Evolutionary conservation across 2,888 invertebrate species (phyloP), one percentile per base, ranked within the genome.

Genomic region (Hirtodrosophila histrioides): DNA sequence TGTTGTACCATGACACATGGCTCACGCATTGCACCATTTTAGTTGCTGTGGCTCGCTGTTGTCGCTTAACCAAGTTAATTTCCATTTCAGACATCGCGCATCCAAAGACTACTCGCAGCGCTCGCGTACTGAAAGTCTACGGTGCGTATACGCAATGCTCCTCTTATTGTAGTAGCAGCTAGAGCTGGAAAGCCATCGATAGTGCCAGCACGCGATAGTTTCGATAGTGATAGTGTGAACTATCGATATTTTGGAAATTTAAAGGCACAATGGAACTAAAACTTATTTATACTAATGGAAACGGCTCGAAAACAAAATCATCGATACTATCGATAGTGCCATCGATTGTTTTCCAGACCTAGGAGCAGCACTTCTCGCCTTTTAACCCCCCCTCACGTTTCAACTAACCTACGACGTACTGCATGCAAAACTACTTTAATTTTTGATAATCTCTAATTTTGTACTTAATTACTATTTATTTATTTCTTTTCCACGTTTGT

Each of bases 91-190:
- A 62, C 95, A 95, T 86, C 94, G 94, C 64, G 93, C 95, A 88
- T 95, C 95, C 89, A 96, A 96, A 91, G 95, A 96, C 92, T 96
- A 96, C 94, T 96, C 96, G 35, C 95, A 95, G 11, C 92, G 95
- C 74, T 96, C 96, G 67, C 93, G 95, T 89, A 96, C 96, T 56
- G 96, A 96, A 91, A 96, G 96, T 92, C 95, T 96, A 93, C 94
- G 96, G 96, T 96, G 93, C 87, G 84, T 84, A 84, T 84, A 86
- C 68, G 76, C 69, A 58, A 73, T 74, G 60, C 37, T 54, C 11
- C 37, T 54, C 17, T 23, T 35, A 41, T 39, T 31, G 56, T 66
- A 75, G 53, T 55, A 44, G 49, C 74, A 31, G 7, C 31, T 31
- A 31, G 9, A 31, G 9, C 31, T 31, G 31, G 31, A 31, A 31